Evolutionary conservation across 2,888 invertebrate species (phyloP).

Genomic region (Teinopalpus imperialis): DNA sequence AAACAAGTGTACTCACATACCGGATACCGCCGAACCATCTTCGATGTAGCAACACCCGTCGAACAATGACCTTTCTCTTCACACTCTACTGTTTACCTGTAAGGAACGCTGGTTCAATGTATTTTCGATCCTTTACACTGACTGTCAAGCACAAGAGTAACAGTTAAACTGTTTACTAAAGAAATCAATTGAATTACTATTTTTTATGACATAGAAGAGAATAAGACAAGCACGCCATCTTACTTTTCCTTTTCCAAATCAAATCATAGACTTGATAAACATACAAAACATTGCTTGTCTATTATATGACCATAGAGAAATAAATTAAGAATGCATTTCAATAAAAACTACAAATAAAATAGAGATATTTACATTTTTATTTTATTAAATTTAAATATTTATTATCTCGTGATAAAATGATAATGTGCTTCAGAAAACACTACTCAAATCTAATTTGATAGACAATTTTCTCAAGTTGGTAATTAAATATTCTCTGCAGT

Average conservation of each 20-base stretch:
- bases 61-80: constrained; percentile 44
- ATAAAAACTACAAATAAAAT: too few relatives aligned
- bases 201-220: constrained; percentile 25
- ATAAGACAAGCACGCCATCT: constrained; percentile 14
- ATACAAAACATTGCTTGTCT: neutral
- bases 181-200: neutral
- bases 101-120: constrained; percentile 21
- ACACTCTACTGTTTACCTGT: constrained; percentile 56
- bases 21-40: constrained; percentile 37
- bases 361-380: too few relatives aligned
- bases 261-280: neutral
- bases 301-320: too few relatives aligned
- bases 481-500: too few relatives aligned
- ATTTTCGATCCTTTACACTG: constrained; percentile 10
- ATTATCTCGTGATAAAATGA: too few relatives aligned
- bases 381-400: too few relatives aligned
- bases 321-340: too few relatives aligned
- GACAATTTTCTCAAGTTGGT: too few relatives aligned
- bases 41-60: constrained; percentile 26
- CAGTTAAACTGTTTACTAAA: neutral
- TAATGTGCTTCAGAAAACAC: too few relatives aligned
- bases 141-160: too few relatives aligned
- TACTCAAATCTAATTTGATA: too few relatives aligned
- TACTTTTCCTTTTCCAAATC: constrained; percentile 8
- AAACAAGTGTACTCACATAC: constrained; percentile 58